Evolutionary conservation across 2,113 vertebrate genomes (phyloP).

Genomic region (Aramus guarauna): DNA sequence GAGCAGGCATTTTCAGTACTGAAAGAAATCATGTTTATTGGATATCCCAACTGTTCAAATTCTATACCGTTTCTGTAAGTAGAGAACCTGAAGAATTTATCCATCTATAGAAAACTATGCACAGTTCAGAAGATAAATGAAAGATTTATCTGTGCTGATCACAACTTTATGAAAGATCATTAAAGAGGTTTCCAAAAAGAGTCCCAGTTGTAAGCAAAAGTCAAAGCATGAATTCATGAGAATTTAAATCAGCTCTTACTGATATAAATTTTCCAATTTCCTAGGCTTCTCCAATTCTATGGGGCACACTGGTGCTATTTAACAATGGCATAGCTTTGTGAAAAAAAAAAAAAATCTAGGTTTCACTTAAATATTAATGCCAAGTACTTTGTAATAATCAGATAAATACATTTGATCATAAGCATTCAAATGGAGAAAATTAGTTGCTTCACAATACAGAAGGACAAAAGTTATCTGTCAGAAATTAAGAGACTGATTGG

Average conservation of each 20-base stretch:
- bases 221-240: neutral
- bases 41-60: neutral
- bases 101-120: neutral
- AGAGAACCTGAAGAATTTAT: neutral
- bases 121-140: rapidly evolving
- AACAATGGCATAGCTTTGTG: neutral
- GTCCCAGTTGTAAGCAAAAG: neutral
- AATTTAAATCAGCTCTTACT: neutral
- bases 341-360: neutral
- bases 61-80: neutral
- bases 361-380: neutral
- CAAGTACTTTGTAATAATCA: neutral
- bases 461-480: neutral
- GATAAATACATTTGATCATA: neutral
- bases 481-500: neutral
- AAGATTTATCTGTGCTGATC: neutral
- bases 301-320: neutral
- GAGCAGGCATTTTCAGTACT: neutral
- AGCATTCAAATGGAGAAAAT: neutral
- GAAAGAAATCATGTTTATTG: neutral
- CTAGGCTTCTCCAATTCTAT: neutral
- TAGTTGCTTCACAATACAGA: neutral
- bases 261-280: neutral
- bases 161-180: neutral
- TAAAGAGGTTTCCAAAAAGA: neutral